Evolutionary conservation across 2,113 vertebrate genomes (phyloP).

Genomic region (Hemichromis elongatus): DNA sequence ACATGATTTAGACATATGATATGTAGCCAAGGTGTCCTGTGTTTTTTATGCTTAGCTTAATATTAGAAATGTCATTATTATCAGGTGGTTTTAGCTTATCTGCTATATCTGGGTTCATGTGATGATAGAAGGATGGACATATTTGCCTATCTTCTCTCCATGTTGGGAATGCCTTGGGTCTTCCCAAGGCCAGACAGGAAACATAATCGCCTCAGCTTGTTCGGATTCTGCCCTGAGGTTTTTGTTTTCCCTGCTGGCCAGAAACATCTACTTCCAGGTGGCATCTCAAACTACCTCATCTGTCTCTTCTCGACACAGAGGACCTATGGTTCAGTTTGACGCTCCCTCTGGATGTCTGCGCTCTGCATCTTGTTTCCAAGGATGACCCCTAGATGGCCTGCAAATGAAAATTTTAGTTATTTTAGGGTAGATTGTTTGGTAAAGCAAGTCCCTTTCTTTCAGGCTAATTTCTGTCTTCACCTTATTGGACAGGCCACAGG

Average conservation of each 20-base stretch:
- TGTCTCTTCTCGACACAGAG: constrained; percentile 5
- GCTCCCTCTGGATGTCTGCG: neutral
- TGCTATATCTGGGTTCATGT: neutral
- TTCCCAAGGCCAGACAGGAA: neutral
- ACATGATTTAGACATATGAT: neutral
- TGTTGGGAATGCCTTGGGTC: neutral
- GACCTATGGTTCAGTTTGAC: neutral
- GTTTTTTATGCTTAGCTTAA: neutral
- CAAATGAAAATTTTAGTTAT: neutral
- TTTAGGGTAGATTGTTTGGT: neutral
- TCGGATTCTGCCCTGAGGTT: constrained; percentile 9
- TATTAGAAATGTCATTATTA: neutral
- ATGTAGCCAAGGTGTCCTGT: neutral
- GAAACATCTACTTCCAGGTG: constrained; percentile 20
- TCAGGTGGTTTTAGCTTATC: neutral
- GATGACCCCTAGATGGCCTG: neutral
- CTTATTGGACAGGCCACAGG: neutral
- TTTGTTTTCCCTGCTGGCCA: constrained; percentile 14
- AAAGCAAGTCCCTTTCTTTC: neutral
- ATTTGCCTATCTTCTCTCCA: neutral
- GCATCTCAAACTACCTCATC: constrained; percentile 2
- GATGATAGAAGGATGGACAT: neutral
- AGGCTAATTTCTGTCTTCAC: neutral
- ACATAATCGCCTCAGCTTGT: constrained; percentile 1
- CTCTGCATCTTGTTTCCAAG: neutral